phyloP scores from a whole-genome alignment of 2,888 invertebrate species.

The Invenusta paracnida region DNA sequence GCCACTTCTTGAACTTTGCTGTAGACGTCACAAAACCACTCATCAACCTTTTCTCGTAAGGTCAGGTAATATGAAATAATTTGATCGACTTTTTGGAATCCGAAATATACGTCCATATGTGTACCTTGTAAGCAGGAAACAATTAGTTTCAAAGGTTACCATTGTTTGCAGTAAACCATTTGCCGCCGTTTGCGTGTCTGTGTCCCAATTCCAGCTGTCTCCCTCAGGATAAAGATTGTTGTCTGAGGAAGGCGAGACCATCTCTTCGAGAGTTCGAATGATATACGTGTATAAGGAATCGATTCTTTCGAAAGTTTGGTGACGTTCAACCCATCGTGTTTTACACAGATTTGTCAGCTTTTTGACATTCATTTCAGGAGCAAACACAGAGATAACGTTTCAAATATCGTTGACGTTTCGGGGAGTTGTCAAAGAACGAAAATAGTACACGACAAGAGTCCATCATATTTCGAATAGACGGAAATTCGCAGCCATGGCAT shows the following conservation, averaged over 20 bases:
- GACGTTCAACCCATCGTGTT: slow-evolving; percentile 16
- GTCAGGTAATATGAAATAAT: slow-evolving; percentile 15
- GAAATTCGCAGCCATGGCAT: slow-evolving; percentile 18
- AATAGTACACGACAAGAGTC: slow-evolving; percentile 25
- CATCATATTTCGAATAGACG: slow-evolving; percentile 19
- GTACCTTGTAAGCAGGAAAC: background rate
- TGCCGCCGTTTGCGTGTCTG: slow-evolving; percentile 22
- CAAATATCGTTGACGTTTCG: slow-evolving; percentile 17
- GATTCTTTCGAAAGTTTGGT: slow-evolving; percentile 26
- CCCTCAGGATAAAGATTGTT: slow-evolving; percentile 23
- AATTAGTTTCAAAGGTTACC: background rate
- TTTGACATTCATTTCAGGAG: slow-evolving; percentile 22
- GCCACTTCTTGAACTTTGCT: slow-evolving; percentile 3
- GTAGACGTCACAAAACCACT: slow-evolving; percentile 25
- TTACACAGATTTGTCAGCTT: slow-evolving; percentile 29
- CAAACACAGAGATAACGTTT: slow-evolving; percentile 8
- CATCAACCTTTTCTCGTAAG: slow-evolving; percentile 22
- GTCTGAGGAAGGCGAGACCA: slow-evolving; percentile 22
- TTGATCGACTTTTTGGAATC: slow-evolving; percentile 26
- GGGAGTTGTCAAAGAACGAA: slow-evolving; percentile 22
- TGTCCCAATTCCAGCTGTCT: slow-evolving; percentile 29
- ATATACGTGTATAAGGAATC: slow-evolving; percentile 11
- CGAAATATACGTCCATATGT: slow-evolving; percentile 26
- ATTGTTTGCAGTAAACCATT: slow-evolving; percentile 11
- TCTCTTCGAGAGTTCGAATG: slow-evolving; percentile 26